phyloP scores from a whole-genome alignment of 2,888 invertebrate genomes.

The Leptopilina syphax region DNA sequence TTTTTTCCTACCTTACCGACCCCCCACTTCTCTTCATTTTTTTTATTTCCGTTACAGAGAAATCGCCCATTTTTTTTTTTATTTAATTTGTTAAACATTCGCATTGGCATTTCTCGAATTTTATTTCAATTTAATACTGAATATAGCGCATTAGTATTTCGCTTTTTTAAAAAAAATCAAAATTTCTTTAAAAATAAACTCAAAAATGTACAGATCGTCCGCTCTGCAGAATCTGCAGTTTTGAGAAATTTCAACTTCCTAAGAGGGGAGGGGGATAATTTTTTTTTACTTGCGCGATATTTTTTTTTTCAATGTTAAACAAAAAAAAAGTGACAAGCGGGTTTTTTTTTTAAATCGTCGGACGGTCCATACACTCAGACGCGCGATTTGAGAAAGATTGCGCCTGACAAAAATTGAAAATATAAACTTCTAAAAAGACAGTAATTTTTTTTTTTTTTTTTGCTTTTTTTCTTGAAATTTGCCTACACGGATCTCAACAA shows the following conservation, averaged over 20 bases:
- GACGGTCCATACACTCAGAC: slow-evolving; percentile 55
- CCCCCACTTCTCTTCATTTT: neutral
- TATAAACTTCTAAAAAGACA: slow-evolving; percentile 57
- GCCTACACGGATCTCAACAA: slow-evolving; percentile 71
- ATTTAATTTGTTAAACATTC: neutral
- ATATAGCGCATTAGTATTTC: slow-evolving; percentile 61
- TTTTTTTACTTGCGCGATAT: slow-evolving; percentile 17
- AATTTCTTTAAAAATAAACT: slow-evolving; percentile 10
- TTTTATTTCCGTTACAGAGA: slow-evolving; percentile 8
- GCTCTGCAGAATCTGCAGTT: slow-evolving; percentile 10
- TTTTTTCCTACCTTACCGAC: neutral
- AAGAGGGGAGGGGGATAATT: no score
- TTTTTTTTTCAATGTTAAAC: slow-evolving; percentile 30
- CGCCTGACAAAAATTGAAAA: slow-evolving; percentile 53
- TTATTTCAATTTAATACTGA: slow-evolving; percentile 59
- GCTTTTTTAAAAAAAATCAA: slow-evolving; percentile 46
- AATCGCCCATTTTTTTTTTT: slow-evolving; percentile 5
- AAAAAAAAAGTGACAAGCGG: slow-evolving; percentile 26
- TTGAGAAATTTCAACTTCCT: slow-evolving; percentile 11
- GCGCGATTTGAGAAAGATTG: slow-evolving; percentile 55
- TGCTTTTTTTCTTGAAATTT: slow-evolving; percentile 53
- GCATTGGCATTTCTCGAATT: slow-evolving; percentile 49
- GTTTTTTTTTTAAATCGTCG: slow-evolving; percentile 27
- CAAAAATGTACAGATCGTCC: slow-evolving; percentile 29
- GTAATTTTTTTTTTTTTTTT: slow-evolving; percentile 37